A percentile compares a stretch with the other conserved stretches of the same genome.
phyloP scores from a whole-genome alignment of 2,797 vertebrate genomes.

The Danio aesculapii region DNA sequence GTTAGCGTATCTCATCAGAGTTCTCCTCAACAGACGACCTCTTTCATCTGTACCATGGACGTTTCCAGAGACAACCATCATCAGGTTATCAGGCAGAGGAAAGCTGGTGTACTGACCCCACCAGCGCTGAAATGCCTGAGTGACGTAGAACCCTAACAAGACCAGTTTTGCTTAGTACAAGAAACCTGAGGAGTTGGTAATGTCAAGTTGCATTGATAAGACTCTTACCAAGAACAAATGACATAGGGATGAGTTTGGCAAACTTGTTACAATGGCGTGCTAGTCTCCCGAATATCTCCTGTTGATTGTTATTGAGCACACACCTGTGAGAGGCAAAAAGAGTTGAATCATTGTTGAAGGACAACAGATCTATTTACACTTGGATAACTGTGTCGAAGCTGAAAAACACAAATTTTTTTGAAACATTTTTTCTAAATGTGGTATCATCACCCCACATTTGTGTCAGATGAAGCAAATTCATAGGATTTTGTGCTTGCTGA shows the following conservation, averaged over 20 bases:
- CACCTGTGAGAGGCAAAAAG: constrained; percentile 69
- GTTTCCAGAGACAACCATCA: constrained; percentile 89
- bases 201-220: neutral
- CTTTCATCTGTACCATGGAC: constrained; percentile 86
- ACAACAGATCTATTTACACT: neutral
- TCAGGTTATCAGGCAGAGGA: constrained; percentile 90
- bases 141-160: constrained; percentile 87
- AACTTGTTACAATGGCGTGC: constrained; percentile 86
- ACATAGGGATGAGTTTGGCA: constrained; percentile 87
- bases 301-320: constrained; percentile 81
- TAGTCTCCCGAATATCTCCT: constrained; percentile 80
- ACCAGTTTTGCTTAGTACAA: neutral
- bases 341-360: neutral
- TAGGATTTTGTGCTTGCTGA: no score
- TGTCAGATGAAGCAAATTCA: no score
- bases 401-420: no score
- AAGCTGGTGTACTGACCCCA: constrained; percentile 94
- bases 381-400: neutral
- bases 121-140: constrained; percentile 88
- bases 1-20: constrained; percentile 89
- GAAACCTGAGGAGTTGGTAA: neutral
- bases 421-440: no score
- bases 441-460: no score
- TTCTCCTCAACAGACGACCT: constrained; percentile 84
- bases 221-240: constrained; percentile 86